Evolutionary conservation across 2,888 invertebrate genomes (phyloP).

Genomic region (Uloborus plumipes): DNA sequence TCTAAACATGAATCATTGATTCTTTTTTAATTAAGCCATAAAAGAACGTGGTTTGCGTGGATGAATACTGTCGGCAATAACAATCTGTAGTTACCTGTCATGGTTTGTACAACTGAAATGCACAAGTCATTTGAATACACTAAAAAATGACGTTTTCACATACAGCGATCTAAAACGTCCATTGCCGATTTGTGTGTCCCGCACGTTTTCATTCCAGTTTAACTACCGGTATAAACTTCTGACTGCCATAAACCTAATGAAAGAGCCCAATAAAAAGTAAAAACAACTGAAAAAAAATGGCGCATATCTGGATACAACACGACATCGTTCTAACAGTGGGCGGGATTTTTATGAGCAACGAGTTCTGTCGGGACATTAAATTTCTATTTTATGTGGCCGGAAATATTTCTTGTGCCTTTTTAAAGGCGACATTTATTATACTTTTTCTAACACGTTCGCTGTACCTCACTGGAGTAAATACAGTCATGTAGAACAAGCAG

Average conservation of each 20-base stretch:
- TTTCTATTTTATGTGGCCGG: slow-evolving; percentile 34
- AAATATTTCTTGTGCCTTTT: slow-evolving; percentile 39
- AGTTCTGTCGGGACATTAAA: slow-evolving; percentile 39
- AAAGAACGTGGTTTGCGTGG: too few species aligned
- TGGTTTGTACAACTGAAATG: too few species aligned
- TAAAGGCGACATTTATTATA: slow-evolving; percentile 41
- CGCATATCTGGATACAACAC: not conserved
- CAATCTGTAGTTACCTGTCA: too few species aligned
- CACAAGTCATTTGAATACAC: too few species aligned
- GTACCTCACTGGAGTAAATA: slow-evolving; percentile 19
- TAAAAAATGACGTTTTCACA: too few species aligned
- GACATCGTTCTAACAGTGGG: slow-evolving; percentile 7
- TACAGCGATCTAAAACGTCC: too few species aligned
- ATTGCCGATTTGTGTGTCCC: too few species aligned
- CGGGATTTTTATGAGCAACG: slow-evolving; percentile 26
- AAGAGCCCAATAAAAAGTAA: slow-evolving; percentile 37
- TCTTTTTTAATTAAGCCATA: too few species aligned
- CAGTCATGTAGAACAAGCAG: slow-evolving; percentile 26
- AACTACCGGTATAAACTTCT: slow-evolving; percentile 37
- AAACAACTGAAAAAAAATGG: slow-evolving; percentile 4
- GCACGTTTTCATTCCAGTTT: not conserved
- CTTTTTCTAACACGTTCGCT: slow-evolving; percentile 28
- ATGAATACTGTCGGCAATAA: too few species aligned
- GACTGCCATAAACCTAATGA: slow-evolving; percentile 39
- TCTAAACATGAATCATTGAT: too few species aligned